Percentiles rank a stretch among this genome's conserved stretches.
These are phyloP conservation scores for Apeltes quadracus DNA, from an alignment of 2,113 vertebrate species.

Conservation along the genomic window DNA sequence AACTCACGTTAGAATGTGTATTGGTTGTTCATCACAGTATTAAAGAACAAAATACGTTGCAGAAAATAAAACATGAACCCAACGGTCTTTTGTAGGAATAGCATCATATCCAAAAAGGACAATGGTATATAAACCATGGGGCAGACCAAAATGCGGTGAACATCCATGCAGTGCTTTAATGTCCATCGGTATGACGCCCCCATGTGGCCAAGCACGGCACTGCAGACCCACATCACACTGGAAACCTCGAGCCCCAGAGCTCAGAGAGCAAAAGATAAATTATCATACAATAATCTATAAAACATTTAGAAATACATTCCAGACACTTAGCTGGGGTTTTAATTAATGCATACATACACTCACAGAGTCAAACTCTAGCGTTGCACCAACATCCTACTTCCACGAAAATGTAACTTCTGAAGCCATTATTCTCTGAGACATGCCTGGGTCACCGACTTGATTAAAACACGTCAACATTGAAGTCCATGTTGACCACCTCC, in stretches of 20 bases:
- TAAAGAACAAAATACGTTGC: not conserved
- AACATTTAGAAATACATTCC: not conserved
- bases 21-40: not conserved
- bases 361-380: not conserved
- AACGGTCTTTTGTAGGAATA: not conserved
- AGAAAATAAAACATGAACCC: not conserved
- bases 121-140: not conserved
- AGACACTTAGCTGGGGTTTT: not conserved
- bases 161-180: not conserved
- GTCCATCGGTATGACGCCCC: conserved; percentile 17
- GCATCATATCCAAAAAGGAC: not conserved
- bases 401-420: not conserved
- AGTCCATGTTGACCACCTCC: not conserved
- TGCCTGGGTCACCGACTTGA: not conserved
- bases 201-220: conserved; percentile 24
- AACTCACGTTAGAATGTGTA: not conserved
- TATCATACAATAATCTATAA: not conserved
- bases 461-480: not conserved
- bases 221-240: conserved; percentile 1
- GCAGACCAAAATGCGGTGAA: not conserved
- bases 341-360: too few relatives aligned
- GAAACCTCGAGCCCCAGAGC: not conserved
- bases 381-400: not conserved
- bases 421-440: not conserved
- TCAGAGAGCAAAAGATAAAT: not conserved